These are phyloP conservation scores for Aromia moschata DNA, from an alignment of 2,888 invertebrate species.

Conservation along the genomic window DNA sequence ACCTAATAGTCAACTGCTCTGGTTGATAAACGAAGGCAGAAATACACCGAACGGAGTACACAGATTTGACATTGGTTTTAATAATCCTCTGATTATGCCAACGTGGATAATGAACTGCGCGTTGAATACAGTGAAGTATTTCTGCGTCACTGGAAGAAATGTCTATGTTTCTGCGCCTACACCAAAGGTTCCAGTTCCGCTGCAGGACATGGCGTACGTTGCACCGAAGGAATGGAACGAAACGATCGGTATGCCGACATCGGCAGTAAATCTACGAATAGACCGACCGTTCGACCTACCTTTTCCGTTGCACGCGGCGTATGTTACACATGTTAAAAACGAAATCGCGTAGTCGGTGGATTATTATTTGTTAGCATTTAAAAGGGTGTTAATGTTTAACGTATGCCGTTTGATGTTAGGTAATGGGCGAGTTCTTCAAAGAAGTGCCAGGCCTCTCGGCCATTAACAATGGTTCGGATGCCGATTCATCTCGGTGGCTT, in stretches of 20 bases:
- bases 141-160: too few species aligned
- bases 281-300: neutral
- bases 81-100: neutral
- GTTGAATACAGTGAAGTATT: too few species aligned
- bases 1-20: too few species aligned
- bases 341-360: constrained; percentile 11
- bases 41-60: too few species aligned
- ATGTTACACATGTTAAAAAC: constrained; percentile 16
- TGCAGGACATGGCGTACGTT: too few species aligned
- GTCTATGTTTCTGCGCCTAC: too few species aligned
- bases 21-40: too few species aligned
- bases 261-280: too few species aligned
- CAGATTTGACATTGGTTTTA: neutral
- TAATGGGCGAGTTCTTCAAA: constrained; percentile 26
- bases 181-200: too few species aligned
- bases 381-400: constrained; percentile 17
- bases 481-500: constrained; percentile 19
- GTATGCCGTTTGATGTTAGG: constrained; percentile 23
- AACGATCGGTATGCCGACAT: too few species aligned
- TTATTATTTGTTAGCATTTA: constrained; percentile 24
- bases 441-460: constrained; percentile 10
- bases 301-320: constrained; percentile 3
- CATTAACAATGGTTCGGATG: constrained; percentile 26
- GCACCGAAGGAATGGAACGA: too few species aligned
- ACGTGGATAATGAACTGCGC: neutral